Base-by-base conservation (phyloP, 30 jellyfish, hydroid and myxozoan species). In the Aurelia sp. region DNA sequence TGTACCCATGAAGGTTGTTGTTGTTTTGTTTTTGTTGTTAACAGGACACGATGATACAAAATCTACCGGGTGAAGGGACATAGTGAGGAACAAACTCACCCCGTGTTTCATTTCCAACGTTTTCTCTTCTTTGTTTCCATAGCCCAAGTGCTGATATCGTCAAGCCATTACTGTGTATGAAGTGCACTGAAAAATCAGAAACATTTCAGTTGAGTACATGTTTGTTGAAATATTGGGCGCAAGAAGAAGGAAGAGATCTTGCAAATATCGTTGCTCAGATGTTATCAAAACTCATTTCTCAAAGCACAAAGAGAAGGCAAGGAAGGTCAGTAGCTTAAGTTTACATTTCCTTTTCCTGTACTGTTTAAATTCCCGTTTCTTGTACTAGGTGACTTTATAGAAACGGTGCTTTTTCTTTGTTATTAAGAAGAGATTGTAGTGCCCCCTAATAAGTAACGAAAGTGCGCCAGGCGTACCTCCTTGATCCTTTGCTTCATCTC, bases 101-200 rank as follows among this genome's bases (percentile, higher is more conserved):
- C 15, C 15, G 9, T 44, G 13, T 44, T 44, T 44, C 15, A 44
- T 44, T 44, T 5, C 16, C 15, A 1, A 30, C 20, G 10, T 67
- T 22, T 76, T 62, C 75, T 51, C 75, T 57, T 51, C 4, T 31
- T 17, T 61, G 35, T 41, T 17, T 91, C 55, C 71, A 41, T 63
- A 94, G 99, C 48, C 99, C 99, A 9, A 75, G 84, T 16, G 92
- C 93, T 48, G 99, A 94, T 52, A 79, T 94, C 59, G 81, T 94
- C 11, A 88, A 78, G 67, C 97, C 99, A 7, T 80, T 94, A 15
- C 74, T 94, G 3, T 94, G 99, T 85, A 94, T 94, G 99, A 72
- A 84, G 22, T 44, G 76, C n/a, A 18, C 20, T 38, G 66, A 55
- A 21, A 47, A 55, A 44, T 47, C 70, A 0, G 96, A 88, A 22